Evolutionary conservation across 2,113 vertebrate genomes (phyloP).

Genomic region (Psettodes erumei): DNA sequence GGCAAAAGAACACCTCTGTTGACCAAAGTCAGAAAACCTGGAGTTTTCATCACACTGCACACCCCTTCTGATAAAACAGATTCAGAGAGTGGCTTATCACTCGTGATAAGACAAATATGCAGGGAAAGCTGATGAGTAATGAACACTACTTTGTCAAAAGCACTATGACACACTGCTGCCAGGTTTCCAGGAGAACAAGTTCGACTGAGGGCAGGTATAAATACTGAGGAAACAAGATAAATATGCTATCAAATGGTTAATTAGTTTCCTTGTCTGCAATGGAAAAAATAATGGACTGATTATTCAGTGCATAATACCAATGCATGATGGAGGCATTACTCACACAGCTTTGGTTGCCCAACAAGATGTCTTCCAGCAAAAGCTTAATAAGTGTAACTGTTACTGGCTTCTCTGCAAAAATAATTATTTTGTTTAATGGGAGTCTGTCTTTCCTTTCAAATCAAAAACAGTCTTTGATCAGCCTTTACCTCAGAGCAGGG

Average conservation of each 20-base stretch:
- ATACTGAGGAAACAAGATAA: slow-evolving; percentile 67
- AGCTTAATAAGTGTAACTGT: slow-evolving; percentile 37
- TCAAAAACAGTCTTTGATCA: slow-evolving; percentile 38
- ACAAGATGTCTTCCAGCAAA: slow-evolving; percentile 44
- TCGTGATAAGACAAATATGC: slow-evolving; percentile 42
- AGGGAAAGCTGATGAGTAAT: slow-evolving; percentile 37
- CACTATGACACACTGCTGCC: slow-evolving; percentile 31
- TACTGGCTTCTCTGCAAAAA: slow-evolving; percentile 18
- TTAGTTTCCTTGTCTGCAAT: slow-evolving; percentile 61
- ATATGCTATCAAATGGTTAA: slow-evolving; percentile 70
- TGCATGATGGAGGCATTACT: slow-evolving; percentile 43
- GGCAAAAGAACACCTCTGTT: not conserved
- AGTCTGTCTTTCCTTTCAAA: not conserved
- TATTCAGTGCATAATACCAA: slow-evolving; percentile 40
- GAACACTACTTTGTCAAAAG: slow-evolving; percentile 37
- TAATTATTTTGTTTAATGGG: slow-evolving; percentile 31
- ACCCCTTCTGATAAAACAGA: slow-evolving; percentile 28
- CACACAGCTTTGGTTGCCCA: slow-evolving; percentile 25
- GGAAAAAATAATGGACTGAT: slow-evolving; percentile 64
- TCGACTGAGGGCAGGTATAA: slow-evolving; percentile 51
- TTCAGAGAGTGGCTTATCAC: slow-evolving; percentile 16
- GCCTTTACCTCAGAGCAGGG: slow-evolving; percentile 1
- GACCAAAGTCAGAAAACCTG: not conserved
- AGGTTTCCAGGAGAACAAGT: slow-evolving; percentile 36
- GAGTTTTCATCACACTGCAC: not conserved